phyloP scores from a whole-genome alignment of 2,797 vertebrate species.

The Siniperca obscura region DNA sequence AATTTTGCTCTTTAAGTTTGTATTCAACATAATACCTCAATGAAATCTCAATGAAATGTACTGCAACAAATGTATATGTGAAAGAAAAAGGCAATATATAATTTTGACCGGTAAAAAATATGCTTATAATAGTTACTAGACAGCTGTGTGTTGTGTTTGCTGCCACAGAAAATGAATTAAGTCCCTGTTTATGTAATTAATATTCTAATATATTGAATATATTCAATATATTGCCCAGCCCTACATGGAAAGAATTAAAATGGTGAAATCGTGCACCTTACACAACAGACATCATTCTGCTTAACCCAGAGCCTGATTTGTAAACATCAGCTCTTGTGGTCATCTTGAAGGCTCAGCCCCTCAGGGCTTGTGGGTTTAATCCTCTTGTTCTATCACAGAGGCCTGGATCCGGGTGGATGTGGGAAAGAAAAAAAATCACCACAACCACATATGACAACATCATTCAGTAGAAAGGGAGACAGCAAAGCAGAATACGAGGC shows the following conservation, averaged over 20 bases:
- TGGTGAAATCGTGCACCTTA: slow-evolving; percentile 41
- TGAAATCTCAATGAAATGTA: too few relatives aligned
- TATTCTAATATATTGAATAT: too few relatives aligned
- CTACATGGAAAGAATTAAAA: slow-evolving; percentile 9
- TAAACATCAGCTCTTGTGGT: slow-evolving; percentile 33
- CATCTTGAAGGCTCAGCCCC: slow-evolving; percentile 33
- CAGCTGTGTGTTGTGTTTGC: too few relatives aligned
- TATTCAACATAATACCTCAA: too few relatives aligned
- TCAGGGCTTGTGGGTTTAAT: slow-evolving; percentile 44
- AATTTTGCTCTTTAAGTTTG: too few relatives aligned
- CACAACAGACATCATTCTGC: slow-evolving; percentile 33
- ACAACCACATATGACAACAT: slow-evolving; percentile 45
- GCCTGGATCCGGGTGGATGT: slow-evolving; percentile 26
- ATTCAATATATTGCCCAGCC: neutral
- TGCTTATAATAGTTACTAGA: too few relatives aligned
- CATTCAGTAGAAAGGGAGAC: slow-evolving; percentile 1
- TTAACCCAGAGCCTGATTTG: slow-evolving; percentile 30
- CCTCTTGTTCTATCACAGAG: slow-evolving; percentile 48
- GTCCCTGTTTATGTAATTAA: too few relatives aligned
- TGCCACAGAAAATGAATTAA: too few relatives aligned
- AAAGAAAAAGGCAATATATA: too few relatives aligned
- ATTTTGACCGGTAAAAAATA: too few relatives aligned
- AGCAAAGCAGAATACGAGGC: neutral
- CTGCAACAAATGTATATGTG: too few relatives aligned
- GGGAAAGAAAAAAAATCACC: slow-evolving; percentile 13